Base-by-base conservation (phyloP, 2,797 vertebrate genomes). In the Pipistrellus pipistrellus region DNA sequence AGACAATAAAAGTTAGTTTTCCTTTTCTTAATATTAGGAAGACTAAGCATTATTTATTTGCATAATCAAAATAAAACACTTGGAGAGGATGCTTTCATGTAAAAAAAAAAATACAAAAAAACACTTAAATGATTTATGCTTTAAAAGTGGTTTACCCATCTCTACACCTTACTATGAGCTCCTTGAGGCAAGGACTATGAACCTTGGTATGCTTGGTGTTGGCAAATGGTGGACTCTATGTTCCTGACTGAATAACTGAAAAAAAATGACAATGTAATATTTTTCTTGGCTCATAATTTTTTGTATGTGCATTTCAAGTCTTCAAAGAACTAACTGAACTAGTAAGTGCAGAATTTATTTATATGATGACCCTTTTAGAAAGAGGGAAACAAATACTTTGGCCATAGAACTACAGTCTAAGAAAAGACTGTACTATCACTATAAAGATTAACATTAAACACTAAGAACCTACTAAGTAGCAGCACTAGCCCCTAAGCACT, bases 11-110 rank as follows among this genome's bases (percentile, higher is more conserved):
- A 94, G 51, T 20, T 68, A 20, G 17, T 72, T 91, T 88, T 91
- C 53, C 78, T 90, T 94, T 73, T 89, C 80, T 93, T 73, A 78
- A 44, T 94, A 92, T 81, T 87, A 89, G 85, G 84, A 93, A 85
- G 46, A 88, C 53, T 69, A 86, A 87, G 14, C 13, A 59, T 2
- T 85, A 27, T 75, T 82, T 86, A 94, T 76, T 88, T 18, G 30
- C 12, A 25, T 84, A 89, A 15, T 44, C 44, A 53, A 94, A 96
- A 91, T 27, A 41, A 84, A 94, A 93, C 59, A 91, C 1, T 23
- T 13, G 59, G 69, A 94, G n/a, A 94, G 6, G 35, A 0, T 81
- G 32, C 46, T 72, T 82, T 89, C 57, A 83, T n/a, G 32, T 90
- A 80, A 92, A 82, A n/a, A 76, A 21, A 27, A 15, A 3, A 59